Conservation (phyloP, 2,888 invertebrate species). For the Podabrus alpinus region DNA sequence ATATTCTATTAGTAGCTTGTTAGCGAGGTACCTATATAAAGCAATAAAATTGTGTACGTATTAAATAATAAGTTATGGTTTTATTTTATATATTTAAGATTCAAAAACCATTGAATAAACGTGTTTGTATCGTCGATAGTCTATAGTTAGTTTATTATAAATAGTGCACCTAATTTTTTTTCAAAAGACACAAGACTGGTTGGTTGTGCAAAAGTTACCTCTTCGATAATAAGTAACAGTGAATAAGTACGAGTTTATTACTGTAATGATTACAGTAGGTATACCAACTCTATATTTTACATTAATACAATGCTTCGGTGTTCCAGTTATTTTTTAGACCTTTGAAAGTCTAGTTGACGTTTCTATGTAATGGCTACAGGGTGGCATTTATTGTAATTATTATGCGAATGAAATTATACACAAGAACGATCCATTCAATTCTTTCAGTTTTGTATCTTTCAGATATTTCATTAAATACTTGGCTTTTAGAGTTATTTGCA, state of each 20-base stretch:
- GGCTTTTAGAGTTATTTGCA: not conserved
- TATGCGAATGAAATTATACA: conserved; percentile 19
- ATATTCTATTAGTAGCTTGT: not conserved
- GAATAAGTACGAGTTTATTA: conserved; percentile 15
- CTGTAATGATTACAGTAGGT: conserved; percentile 23
- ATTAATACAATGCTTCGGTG: conserved; percentile 26
- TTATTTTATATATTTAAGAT: not conserved
- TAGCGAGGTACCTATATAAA: not conserved
- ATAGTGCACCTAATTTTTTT: not conserved
- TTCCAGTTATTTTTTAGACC: conserved; percentile 24
- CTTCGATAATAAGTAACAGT: conserved; percentile 17
- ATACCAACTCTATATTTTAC: conserved; percentile 21
- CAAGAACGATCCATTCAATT: not conserved
- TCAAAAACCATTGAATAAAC: not conserved
- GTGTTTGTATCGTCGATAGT: not conserved
- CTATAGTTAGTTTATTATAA: not conserved
- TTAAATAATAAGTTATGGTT: not conserved
- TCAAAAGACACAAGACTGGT: not conserved
- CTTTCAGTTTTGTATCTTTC: not conserved
- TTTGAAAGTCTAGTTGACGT: conserved; percentile 16
- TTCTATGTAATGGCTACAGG: conserved; percentile 25
- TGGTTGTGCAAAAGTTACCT: conserved; percentile 1
- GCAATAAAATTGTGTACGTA: not conserved
- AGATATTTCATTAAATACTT: not conserved
- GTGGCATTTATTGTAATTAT: conserved; percentile 24